These are phyloP conservation scores for Leptonema lineaticorne DNA, from an alignment of 1,140 invertebrate species.

Conservation along the genomic window DNA sequence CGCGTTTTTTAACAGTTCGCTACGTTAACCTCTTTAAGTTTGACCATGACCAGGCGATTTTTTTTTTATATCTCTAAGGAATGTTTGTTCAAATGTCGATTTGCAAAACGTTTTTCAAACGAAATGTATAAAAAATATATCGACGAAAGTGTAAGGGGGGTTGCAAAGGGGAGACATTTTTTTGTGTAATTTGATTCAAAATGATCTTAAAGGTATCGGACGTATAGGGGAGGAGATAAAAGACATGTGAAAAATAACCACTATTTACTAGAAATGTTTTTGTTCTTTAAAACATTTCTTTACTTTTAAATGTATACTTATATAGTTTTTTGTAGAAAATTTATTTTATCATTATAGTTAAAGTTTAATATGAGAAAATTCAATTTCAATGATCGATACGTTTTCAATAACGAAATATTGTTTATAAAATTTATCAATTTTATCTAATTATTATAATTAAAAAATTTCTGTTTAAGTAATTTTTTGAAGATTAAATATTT, in stretches of 20 bases:
- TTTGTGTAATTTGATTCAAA: slow-evolving; percentile 34
- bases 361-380: no score
- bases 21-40: slow-evolving; percentile 35
- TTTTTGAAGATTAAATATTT: no score
- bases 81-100: slow-evolving; percentile 9
- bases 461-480: no score
- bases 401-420: no score
- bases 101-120: neutral
- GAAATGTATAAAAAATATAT: neutral
- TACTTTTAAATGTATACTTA: neutral
- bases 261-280: no score
- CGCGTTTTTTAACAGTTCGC: slow-evolving; percentile 39
- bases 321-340: neutral
- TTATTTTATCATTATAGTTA: neutral
- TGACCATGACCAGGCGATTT: slow-evolving; percentile 29
- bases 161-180: slow-evolving; percentile 12
- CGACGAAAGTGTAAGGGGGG: slow-evolving; percentile 12
- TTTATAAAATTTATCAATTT: no score
- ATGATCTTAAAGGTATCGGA: slow-evolving; percentile 11
- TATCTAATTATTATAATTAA: no score
- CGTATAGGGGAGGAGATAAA: neutral
- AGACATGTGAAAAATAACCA: neutral
- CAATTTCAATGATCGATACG: no score
- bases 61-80: no score
- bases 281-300: no score